phyloP scores from a whole-genome alignment of 2,888 invertebrate genomes.

The Trichogramma dendrolimi region DNA sequence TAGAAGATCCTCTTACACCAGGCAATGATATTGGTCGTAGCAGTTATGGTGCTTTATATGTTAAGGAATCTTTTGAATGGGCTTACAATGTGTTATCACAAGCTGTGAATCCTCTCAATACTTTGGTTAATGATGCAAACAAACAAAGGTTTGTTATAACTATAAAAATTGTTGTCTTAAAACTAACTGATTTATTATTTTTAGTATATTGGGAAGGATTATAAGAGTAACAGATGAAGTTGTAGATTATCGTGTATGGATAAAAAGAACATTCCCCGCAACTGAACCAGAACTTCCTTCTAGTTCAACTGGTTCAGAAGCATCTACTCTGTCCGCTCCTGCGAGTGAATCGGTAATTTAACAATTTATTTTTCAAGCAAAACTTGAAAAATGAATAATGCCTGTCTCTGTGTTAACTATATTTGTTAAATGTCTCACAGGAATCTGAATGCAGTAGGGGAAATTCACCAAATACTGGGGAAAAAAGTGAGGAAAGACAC shows the following conservation, averaged over 20 bases:
- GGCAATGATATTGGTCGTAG: constrained; percentile 97
- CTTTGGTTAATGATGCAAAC: constrained; percentile 56
- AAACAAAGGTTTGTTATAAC: constrained; percentile 48
- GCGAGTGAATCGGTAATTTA: constrained; percentile 48
- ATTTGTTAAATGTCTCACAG: constrained; percentile 29
- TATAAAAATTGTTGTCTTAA: not conserved
- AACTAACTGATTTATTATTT: constrained; percentile 29
- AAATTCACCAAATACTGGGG: constrained; percentile 49
- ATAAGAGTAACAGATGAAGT: constrained; percentile 93
- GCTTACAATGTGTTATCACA: constrained; percentile 82
- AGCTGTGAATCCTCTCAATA: constrained; percentile 61
- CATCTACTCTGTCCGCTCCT: constrained; percentile 49
- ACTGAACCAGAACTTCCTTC: constrained; percentile 48
- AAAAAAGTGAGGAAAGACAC: constrained; percentile 44
- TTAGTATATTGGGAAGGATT: constrained; percentile 81
- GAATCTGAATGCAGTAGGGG: constrained; percentile 51
- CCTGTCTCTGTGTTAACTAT: not conserved
- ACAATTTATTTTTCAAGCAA: not conserved
- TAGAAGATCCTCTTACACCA: constrained; percentile 94
- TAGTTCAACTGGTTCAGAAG: constrained; percentile 50
- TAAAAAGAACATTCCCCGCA: constrained; percentile 56
- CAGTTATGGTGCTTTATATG: constrained; percentile 88
- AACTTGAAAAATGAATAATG: not conserved
- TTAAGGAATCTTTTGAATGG: constrained; percentile 92
- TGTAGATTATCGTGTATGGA: constrained; percentile 67